Evolutionary conservation across 2,888 invertebrate genomes (phyloP), one percentile per base, ranked within the genome.

Genomic region (Cepaea hortensis): DNA sequence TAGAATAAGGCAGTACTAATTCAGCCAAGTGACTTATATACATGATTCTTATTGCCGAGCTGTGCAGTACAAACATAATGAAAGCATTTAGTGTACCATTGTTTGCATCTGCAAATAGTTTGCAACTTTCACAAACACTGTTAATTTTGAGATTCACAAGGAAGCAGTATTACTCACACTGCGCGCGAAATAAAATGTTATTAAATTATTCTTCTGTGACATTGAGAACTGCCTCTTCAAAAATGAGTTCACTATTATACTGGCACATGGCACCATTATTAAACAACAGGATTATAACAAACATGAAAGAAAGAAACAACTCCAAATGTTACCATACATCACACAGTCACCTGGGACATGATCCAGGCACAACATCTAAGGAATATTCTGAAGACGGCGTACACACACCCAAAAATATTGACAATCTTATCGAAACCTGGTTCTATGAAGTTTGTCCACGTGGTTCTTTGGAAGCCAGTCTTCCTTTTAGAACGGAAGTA

Each of bases 401-500:
- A 18, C 18, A 4, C 18, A 68, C 15, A 68, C 48, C 72, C 55
- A 70, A 35, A 50, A 85, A 79, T 70, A 35, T 79, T 85, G 65
- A 85, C 5, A 77, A 83, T 23, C 84, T 87, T 20, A 55, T 87
- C 35, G 87, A 87, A 68, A 81, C 87, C 18, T 87, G 87, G 87
- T 87, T 73, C 70, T 84, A 87, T 62, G 84, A 84, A 81, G 87
- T 87, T 35, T 84, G 79, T 50, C 87, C 84, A 23, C 61, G 46
- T 70, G 87, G 87, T 20, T 75, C 75, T 50, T 62, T 87, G 23
- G 62, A 68, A 11, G 75, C 81, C 20, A 81, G 46, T 55, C 73
- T 87, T 35, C 87, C 87, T 1, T 87, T 87, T 23, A 87, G 84
- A n/a, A 87, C 87, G 23, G 62, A 75, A 48, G 72, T 87, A n/a